These are phyloP conservation scores for Ostrea denselamellosa DNA, from an alignment of 1,140 invertebrate genomes.

Conservation along the genomic window DNA sequence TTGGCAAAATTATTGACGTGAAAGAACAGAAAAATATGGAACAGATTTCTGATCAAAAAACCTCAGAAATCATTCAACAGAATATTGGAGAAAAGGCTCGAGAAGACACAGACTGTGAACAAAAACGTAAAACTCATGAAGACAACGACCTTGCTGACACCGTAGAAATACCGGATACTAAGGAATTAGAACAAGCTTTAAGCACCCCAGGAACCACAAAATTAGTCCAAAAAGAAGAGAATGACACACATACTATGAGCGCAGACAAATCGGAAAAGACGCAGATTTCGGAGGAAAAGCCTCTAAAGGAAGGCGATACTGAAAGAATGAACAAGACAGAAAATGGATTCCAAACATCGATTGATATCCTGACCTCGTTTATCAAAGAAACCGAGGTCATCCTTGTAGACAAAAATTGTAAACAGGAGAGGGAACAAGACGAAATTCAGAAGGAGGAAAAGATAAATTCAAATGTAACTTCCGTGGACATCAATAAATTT, in stretches of 20 bases:
- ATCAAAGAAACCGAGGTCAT: slow-evolving; percentile 8
- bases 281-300: background rate
- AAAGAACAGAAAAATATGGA: background rate
- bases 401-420: background rate
- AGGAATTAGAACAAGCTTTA: background rate
- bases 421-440: background rate
- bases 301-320: background rate
- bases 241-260: background rate
- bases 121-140: background rate
- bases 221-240: background rate
- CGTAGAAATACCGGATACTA: background rate
- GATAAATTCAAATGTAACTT: background rate
- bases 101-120: background rate
- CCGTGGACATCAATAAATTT: background rate
- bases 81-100: background rate
- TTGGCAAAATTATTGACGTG: background rate
- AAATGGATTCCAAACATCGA: background rate
- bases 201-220: background rate
- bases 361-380: background rate
- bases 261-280: background rate
- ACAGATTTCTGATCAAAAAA: background rate
- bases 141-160: background rate
- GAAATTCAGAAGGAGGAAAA: background rate
- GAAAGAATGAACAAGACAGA: background rate
- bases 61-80: background rate